A percentile compares a stretch with the other conserved stretches of the same genome.
These are phyloP conservation scores for Zonitis immaculata DNA, from an alignment of 2,888 invertebrate species.

Conservation along the genomic window DNA sequence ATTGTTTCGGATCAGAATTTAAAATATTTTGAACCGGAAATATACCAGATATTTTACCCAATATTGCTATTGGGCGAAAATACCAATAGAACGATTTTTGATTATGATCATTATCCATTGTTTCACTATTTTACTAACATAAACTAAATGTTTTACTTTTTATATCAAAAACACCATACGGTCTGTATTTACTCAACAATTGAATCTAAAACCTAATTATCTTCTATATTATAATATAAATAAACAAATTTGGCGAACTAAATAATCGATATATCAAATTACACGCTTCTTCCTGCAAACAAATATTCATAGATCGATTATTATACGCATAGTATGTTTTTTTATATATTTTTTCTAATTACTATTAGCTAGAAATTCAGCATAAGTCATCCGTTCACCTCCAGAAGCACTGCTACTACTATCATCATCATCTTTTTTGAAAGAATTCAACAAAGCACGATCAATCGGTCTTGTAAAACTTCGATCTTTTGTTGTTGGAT, in stretches of 20 bases:
- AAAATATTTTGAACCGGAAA: slow-evolving; percentile 29
- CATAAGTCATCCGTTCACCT: background rate
- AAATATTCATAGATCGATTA: too few relatives aligned
- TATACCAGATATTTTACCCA: slow-evolving; percentile 26
- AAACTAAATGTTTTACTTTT: too few relatives aligned
- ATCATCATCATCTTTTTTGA: background rate
- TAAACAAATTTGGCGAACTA: too few relatives aligned
- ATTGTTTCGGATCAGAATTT: slow-evolving; percentile 11
- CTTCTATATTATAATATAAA: too few relatives aligned
- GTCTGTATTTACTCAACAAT: background rate
- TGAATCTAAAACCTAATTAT: background rate
- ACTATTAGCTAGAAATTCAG: background rate
- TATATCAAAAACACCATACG: slow-evolving; percentile 1
- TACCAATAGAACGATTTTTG: slow-evolving; percentile 30
- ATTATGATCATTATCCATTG: background rate
- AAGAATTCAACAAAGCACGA: background rate
- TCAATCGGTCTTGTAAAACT: background rate
- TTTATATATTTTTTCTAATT: background rate
- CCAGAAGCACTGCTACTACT: background rate
- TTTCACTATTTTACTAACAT: background rate
- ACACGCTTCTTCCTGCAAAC: background rate
- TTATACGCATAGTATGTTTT: too few relatives aligned
- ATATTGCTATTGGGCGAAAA: slow-evolving; percentile 27
- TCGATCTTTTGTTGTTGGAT: background rate
- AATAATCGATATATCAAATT: background rate